Evolutionary conservation across 2,113 vertebrate species (phyloP).

Genomic region (Cinclus cinclus): DNA sequence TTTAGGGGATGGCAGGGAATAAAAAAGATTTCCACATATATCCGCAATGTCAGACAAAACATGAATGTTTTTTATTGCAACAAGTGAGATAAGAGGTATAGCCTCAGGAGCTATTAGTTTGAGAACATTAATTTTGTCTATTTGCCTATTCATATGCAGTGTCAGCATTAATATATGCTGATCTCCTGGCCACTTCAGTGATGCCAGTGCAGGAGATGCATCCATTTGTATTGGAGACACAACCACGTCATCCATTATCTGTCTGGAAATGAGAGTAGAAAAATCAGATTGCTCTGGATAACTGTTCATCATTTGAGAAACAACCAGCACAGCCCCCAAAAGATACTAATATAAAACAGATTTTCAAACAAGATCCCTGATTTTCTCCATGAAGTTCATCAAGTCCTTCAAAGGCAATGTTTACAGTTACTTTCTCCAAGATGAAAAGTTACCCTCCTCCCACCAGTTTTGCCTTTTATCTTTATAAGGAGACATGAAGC

Average conservation of each 20-base stretch:
- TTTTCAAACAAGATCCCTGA: neutral
- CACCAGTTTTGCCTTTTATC: neutral
- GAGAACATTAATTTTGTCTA: conserved; percentile 12
- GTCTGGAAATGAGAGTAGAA: neutral
- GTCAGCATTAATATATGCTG: neutral
- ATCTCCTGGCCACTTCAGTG: neutral
- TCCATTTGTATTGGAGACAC: neutral
- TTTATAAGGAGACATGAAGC: neutral
- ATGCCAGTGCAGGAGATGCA: neutral
- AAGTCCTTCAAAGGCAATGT: neutral
- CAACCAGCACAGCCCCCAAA: neutral
- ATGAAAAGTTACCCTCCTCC: neutral
- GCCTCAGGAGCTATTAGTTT: neutral
- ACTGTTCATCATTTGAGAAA: neutral
- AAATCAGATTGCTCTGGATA: neutral
- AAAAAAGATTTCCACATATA: neutral
- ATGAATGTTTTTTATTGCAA: neutral
- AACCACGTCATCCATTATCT: neutral
- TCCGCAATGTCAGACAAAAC: neutral
- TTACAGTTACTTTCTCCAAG: neutral
- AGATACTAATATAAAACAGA: neutral
- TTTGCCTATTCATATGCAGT: neutral
- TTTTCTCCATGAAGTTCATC: neutral
- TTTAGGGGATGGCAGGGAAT: neutral
- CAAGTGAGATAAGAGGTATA: neutral